These are phyloP conservation scores for Nudaria mundana DNA, from an alignment of 2,888 invertebrate species.

Conservation along the genomic window DNA sequence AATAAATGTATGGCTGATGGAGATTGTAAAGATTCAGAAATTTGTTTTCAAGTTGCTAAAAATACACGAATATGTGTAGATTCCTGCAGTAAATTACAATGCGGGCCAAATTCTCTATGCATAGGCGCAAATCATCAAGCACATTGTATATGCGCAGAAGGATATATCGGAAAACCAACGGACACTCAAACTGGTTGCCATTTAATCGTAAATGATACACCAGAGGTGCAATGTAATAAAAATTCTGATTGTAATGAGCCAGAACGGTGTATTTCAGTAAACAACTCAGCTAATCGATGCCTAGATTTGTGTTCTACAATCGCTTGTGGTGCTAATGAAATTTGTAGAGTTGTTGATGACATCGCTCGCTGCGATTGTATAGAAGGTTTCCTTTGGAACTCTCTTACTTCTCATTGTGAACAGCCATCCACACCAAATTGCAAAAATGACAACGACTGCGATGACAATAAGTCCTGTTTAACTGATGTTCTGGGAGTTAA, in stretches of 20 bases:
- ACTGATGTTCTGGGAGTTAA: slow-evolving; percentile 93
- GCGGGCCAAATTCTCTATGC: slow-evolving; percentile 94
- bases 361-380: slow-evolving; percentile 90
- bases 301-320: slow-evolving; percentile 89
- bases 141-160: slow-evolving; percentile 92
- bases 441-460: slow-evolving; percentile 85
- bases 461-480: slow-evolving; percentile 85
- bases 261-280: slow-evolving; percentile 84
- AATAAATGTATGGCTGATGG: slow-evolving; percentile 91
- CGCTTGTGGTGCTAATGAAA: slow-evolving; percentile 91
- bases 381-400: slow-evolving; percentile 91
- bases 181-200: slow-evolving; percentile 91
- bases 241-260: slow-evolving; percentile 88
- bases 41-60: slow-evolving; percentile 92
- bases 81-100: slow-evolving; percentile 92
- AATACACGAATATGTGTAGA: slow-evolving; percentile 91
- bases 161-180: slow-evolving; percentile 90
- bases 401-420: slow-evolving; percentile 89
- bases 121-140: slow-evolving; percentile 92
- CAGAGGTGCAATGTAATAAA: slow-evolving; percentile 83
- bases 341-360: slow-evolving; percentile 86
- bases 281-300: slow-evolving; percentile 85
- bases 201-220: slow-evolving; percentile 82
- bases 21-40: slow-evolving; percentile 91
- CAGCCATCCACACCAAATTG: slow-evolving; percentile 94